Percentiles rank a stretch among this genome's conserved stretches.
Evolutionary conservation across 1,140 invertebrate species (phyloP).

Genomic region (Drosophila grimshawi): DNA sequence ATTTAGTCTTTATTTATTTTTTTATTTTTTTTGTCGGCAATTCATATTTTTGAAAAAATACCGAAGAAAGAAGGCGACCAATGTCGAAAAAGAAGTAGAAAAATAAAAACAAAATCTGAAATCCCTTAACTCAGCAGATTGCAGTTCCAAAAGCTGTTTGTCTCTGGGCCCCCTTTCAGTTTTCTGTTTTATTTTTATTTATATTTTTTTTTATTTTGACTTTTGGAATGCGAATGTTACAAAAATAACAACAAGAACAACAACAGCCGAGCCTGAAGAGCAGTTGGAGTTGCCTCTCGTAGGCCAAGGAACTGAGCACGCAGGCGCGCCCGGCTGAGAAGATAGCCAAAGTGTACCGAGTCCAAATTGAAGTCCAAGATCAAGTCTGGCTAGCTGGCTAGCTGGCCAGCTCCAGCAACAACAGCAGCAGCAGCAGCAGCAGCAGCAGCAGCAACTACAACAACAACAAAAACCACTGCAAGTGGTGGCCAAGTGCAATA

Average conservation of each 20-base stretch:
- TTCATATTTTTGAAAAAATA: conserved; percentile 2
- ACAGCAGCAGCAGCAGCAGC: conserved; percentile 46
- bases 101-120: conserved; percentile 15
- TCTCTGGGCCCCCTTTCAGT: not conserved
- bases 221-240: conserved; percentile 45
- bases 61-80: not conserved
- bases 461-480: conserved; percentile 30
- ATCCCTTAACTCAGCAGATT: conserved; percentile 27
- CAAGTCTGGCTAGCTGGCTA: conserved; percentile 55
- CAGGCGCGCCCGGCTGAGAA: conserved; percentile 19
- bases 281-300: conserved; percentile 16
- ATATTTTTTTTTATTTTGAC: conserved; percentile 22
- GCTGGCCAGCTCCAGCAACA: conserved; percentile 24
- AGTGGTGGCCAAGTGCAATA: conserved; percentile 57
- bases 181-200: conserved; percentile 9
- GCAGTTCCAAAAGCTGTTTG: conserved; percentile 16
- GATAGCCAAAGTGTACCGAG: conserved; percentile 37
- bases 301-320: conserved; percentile 58
- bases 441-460: conserved; percentile 40
- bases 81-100: not conserved
- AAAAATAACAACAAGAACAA: conserved; percentile 32
- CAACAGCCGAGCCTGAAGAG: not conserved
- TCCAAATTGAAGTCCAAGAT: conserved; percentile 68
- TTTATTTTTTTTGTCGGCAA: not conserved
- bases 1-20: conserved; percentile 40